Evolutionary conservation across 92 coral and sea anemone genomes (phyloP).

Genomic region (Diadumene lineata): DNA sequence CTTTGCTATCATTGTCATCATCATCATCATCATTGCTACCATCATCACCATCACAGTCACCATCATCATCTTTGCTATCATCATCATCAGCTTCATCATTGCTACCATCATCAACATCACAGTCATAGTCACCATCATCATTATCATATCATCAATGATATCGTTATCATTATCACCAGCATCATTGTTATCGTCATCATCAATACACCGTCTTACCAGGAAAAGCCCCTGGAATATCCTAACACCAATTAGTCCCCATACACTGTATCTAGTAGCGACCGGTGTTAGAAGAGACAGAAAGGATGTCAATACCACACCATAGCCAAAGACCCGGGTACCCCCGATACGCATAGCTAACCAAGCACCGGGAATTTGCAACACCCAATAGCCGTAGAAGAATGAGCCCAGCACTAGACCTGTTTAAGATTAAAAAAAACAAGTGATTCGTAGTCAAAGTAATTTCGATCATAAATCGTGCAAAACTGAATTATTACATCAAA

Average conservation of each 20-base stretch:
- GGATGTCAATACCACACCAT: slow-evolving; percentile 92
- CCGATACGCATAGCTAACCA: slow-evolving; percentile 97
- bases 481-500: no score
- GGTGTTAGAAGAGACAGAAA: slow-evolving; percentile 86
- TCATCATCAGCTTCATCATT: not conserved
- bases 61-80: not conserved
- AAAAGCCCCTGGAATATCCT: slow-evolving; percentile 94
- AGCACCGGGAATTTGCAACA: slow-evolving; percentile 95
- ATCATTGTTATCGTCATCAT: not conserved
- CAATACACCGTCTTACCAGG: slow-evolving; percentile 63
- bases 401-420: slow-evolving; percentile 96
- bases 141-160: no score
- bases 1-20: not conserved
- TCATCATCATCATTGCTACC: not conserved
- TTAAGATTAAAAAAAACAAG: not conserved
- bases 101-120: not conserved
- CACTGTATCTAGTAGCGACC: slow-evolving; percentile 89
- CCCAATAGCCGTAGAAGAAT: slow-evolving; percentile 98
- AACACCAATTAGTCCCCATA: slow-evolving; percentile 83
- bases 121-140: not conserved
- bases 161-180: not conserved
- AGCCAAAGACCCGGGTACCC: slow-evolving; percentile 98
- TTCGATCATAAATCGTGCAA: no score
- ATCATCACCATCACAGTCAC: not conserved
- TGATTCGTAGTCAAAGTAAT: no score